phyloP scores from a whole-genome alignment of 2,797 vertebrate species.

The Apogon hyalosoma region DNA sequence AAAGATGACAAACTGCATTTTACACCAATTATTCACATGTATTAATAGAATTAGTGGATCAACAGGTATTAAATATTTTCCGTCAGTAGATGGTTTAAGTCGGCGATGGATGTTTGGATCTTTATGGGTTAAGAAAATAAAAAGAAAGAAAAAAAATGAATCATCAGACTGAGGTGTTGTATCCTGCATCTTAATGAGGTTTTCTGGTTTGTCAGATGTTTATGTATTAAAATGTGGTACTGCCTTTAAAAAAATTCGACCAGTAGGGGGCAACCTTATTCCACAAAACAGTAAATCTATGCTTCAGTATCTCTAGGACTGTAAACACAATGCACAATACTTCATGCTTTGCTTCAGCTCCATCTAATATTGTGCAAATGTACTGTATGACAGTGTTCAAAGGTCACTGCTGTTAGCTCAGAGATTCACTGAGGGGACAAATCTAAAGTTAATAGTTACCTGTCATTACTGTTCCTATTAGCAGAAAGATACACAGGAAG shows the following conservation, averaged over 20 bases:
- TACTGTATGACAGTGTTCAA: conserved; percentile 5
- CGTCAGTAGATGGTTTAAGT: too few relatives aligned
- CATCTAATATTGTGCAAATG: not conserved
- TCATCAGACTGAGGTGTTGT: too few relatives aligned
- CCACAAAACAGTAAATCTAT: not conserved
- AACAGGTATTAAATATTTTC: too few relatives aligned
- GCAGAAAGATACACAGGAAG: conserved; percentile 89
- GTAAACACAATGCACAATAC: conserved; percentile 7
- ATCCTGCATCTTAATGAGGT: too few relatives aligned
- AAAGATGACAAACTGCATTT: too few relatives aligned
- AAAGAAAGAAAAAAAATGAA: too few relatives aligned
- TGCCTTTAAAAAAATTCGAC: not conserved
- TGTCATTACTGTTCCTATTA: conserved; percentile 88
- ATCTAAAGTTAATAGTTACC: conserved; percentile 73
- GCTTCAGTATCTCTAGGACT: not conserved
- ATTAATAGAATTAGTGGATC: too few relatives aligned
- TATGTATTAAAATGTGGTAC: too few relatives aligned
- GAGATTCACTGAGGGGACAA: not conserved
- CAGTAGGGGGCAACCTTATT: conserved; percentile 62
- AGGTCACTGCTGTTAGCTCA: not conserved
- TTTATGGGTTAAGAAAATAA: too few relatives aligned
- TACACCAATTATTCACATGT: too few relatives aligned
- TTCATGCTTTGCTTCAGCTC: not conserved
- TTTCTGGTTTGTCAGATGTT: too few relatives aligned
- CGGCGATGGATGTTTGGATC: too few relatives aligned